Percentiles rank a stretch among this genome's conserved stretches.
Evolutionary conservation across 2,113 vertebrate genomes (phyloP).

Genomic region (Urocolius indicus): DNA sequence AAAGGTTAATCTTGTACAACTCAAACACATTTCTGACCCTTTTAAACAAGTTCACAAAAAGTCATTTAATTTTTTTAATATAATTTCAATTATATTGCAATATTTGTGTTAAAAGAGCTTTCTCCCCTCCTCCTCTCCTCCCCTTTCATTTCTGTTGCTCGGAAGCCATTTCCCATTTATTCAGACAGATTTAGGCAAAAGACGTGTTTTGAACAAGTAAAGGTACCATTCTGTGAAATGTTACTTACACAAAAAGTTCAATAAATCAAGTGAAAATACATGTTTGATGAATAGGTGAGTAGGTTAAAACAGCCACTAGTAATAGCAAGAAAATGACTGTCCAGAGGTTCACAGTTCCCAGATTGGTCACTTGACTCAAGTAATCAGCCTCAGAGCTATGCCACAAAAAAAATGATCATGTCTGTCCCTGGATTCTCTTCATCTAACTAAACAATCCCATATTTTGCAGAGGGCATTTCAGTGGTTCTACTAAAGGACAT

Average conservation of each 20-base stretch:
- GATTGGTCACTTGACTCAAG: constrained; percentile 35
- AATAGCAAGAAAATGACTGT: constrained; percentile 41
- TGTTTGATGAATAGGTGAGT: constrained; percentile 55
- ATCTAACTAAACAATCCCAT: constrained; percentile 49
- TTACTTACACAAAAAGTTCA: constrained; percentile 31
- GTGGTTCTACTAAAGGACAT: constrained; percentile 33
- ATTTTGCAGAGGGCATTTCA: constrained; percentile 58
- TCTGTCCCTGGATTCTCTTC: constrained; percentile 50
- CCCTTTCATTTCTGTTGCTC: constrained; percentile 24
- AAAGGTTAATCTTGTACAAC: constrained; percentile 82
- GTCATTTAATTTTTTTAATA: constrained; percentile 78
- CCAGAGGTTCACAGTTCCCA: constrained; percentile 49
- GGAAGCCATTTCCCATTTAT: background rate
- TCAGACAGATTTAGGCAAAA: constrained; percentile 41
- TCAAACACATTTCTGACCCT: constrained; percentile 81
- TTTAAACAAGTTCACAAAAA: constrained; percentile 79
- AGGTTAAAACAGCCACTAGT: constrained; percentile 63
- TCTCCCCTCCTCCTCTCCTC: background rate
- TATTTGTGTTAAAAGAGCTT: constrained; percentile 72
- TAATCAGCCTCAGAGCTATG: constrained; percentile 42
- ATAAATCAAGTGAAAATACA: constrained; percentile 50
- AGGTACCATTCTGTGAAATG: background rate
- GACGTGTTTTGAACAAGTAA: constrained; percentile 46
- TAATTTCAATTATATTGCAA: constrained; percentile 80
- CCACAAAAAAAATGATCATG: constrained; percentile 49